Evolutionary conservation across 2,888 invertebrate genomes (phyloP).

Genomic region (Cancer borealis): DNA sequence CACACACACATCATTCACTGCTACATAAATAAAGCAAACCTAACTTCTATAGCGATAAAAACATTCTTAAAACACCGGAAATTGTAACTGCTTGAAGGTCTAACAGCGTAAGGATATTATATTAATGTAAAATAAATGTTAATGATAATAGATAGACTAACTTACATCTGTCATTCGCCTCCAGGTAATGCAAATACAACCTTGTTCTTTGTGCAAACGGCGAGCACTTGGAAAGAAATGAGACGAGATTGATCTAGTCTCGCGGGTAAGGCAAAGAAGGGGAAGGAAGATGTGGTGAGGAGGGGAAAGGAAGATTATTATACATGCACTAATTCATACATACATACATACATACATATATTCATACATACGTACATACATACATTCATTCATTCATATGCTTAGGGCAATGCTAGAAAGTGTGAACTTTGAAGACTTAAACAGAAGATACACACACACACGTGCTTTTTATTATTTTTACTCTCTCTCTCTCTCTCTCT

Average conservation of each 20-base stretch:
- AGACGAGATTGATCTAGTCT: not conserved
- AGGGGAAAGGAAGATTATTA: too few species aligned
- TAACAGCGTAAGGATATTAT: not conserved
- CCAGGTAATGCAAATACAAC: not conserved
- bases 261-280: not conserved
- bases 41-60: too few species aligned
- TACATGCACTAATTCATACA: too few species aligned
- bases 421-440: not conserved
- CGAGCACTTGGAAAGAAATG: not conserved
- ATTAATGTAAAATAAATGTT: not conserved
- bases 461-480: too few species aligned
- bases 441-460: not conserved
- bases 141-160: not conserved
- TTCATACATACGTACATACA: too few species aligned
- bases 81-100: not conserved
- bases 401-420: not conserved
- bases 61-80: not conserved
- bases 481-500: slow-evolving; percentile 10
- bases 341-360: too few species aligned
- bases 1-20: not conserved
- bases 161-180: not conserved
- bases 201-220: not conserved
- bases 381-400: too few species aligned
- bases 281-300: not conserved
- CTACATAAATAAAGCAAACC: too few species aligned